Evolutionary conservation across 1,140 invertebrate species (phyloP), one percentile per base, ranked within the genome.

Genomic region (Procambarus virginalis): DNA sequence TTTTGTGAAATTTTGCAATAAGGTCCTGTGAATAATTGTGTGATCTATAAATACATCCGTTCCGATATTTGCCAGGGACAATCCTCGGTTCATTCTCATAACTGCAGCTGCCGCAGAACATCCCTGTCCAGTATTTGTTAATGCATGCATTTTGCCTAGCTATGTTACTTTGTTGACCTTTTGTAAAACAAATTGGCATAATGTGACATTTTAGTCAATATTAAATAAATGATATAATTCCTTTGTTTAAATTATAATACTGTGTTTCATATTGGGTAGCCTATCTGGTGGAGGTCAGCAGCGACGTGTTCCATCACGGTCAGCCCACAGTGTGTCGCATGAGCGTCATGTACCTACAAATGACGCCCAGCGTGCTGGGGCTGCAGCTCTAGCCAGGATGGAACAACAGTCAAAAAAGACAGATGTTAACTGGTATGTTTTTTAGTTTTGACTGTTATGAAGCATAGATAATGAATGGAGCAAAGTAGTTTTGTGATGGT

Each of bases 301-400:
- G n/a, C 80, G 75, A 45, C 8, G 14, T 34, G 73, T 6, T 49
- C 12, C 51, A 4, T 49, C 55, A 10, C 76, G 48, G 2, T 20
- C 70, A 46, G 4, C 64, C 34, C 22, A 75, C 48, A 78, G 20
- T 75, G 85, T 87, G 75, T 83, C 92, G 80, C 77, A 88, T 46
- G 93, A 94, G 87, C 94, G 96, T 78, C 93, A 95, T 22, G 95
- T 95, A 84, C 94, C 96, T 73, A 96, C 96, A 0, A 94, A 96
- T 84, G 97, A 97, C 93, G 96, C 96, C 64, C 95, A 95, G 93
- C 95, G 95, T 81, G 97, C 97, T 64, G 97, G 96, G 0, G 96
- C 97, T 70, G 98, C 98, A 55, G 97, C 98, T 2, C 93, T 98
- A 84, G 95, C 96, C 20, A 95, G 98, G 92, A 93, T 98, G 77